These are phyloP conservation scores for Sinodicranocentrus sp. DNA, from an alignment of 2,888 invertebrate genomes.

Conservation along the genomic window DNA sequence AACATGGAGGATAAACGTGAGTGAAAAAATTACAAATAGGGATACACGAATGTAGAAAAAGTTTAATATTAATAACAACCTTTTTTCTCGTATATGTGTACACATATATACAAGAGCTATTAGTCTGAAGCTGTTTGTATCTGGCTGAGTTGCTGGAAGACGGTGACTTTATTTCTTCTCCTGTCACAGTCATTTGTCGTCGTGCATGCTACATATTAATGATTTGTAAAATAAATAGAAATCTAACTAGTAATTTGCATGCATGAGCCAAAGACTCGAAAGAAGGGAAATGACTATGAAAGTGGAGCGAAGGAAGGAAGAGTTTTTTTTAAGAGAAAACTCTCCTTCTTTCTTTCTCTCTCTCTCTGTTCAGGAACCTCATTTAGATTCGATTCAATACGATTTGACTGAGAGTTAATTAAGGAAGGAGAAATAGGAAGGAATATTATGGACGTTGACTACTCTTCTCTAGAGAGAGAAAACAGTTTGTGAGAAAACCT, in stretches of 20 bases:
- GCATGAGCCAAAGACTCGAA: conserved; percentile 48
- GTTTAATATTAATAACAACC: too few relatives aligned
- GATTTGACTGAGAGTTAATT: conserved; percentile 68
- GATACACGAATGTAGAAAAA: too few relatives aligned
- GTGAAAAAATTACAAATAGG: too few relatives aligned
- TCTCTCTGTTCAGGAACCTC: conserved; percentile 50
- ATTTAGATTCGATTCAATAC: conserved; percentile 70
- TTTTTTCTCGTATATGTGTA: too few relatives aligned
- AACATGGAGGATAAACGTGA: too few relatives aligned
- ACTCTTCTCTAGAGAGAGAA: conserved; percentile 16
- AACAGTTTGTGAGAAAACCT: conserved; percentile 15
- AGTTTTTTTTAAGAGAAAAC: background rate
- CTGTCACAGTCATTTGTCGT: conserved; percentile 59
- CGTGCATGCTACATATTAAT: conserved; percentile 63
- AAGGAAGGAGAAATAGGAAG: conserved; percentile 45
- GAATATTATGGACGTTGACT: background rate
- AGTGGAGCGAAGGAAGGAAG: conserved; percentile 19
- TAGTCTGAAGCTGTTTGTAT: too few relatives aligned
- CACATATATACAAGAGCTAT: too few relatives aligned
- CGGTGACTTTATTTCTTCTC: too few relatives aligned
- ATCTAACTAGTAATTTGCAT: conserved; percentile 72
- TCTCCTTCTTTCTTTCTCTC: background rate
- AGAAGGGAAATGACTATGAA: conserved; percentile 10
- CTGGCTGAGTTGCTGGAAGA: too few relatives aligned
- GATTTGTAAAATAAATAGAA: conserved; percentile 69